A percentile compares a stretch with the other conserved stretches of the same genome.
These are phyloP conservation scores for Drosophila subpulchrella DNA, from an alignment of 1,140 invertebrate species.

Conservation along the genomic window DNA sequence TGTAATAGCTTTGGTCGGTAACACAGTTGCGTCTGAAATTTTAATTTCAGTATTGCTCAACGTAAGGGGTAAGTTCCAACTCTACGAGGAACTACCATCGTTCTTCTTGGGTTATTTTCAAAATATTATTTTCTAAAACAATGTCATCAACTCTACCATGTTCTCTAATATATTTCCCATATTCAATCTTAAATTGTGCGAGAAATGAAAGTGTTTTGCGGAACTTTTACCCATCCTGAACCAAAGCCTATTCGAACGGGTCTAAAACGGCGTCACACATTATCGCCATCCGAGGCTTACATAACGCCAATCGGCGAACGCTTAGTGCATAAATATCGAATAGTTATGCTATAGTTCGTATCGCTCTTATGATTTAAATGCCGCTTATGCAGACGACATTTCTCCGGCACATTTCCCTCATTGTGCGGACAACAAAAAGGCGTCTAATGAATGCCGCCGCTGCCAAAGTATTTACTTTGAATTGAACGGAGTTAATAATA, in stretches of 20 bases:
- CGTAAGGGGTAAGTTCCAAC: too few species aligned
- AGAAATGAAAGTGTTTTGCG: conserved; percentile 71
- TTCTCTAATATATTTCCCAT: too few species aligned
- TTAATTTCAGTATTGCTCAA: too few species aligned
- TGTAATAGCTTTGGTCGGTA: too few species aligned
- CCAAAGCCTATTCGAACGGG: conserved; percentile 29
- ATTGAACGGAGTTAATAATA: conserved; percentile 70
- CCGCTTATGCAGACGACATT: conserved; percentile 41
- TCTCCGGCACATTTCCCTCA: conserved; percentile 38
- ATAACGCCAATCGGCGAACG: conserved; percentile 36
- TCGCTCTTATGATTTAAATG: conserved; percentile 63
- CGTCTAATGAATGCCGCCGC: conserved; percentile 59
- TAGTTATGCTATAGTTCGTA: conserved; percentile 45
- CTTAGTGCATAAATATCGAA: conserved; percentile 61
- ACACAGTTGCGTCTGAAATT: too few species aligned
- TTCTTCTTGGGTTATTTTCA: too few species aligned
- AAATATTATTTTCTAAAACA: too few species aligned
- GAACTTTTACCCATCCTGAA: conserved; percentile 63
- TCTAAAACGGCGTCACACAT: conserved; percentile 8
- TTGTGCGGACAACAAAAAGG: conserved; percentile 55
- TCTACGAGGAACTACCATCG: too few species aligned
- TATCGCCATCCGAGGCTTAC: conserved; percentile 22
- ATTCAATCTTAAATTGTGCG: conserved; percentile 21
- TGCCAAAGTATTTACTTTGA: conserved; percentile 52
- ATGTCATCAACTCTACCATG: too few species aligned